These are phyloP conservation scores for Psophia crepitans DNA, from an alignment of 2,113 vertebrate species.

Conservation along the genomic window DNA sequence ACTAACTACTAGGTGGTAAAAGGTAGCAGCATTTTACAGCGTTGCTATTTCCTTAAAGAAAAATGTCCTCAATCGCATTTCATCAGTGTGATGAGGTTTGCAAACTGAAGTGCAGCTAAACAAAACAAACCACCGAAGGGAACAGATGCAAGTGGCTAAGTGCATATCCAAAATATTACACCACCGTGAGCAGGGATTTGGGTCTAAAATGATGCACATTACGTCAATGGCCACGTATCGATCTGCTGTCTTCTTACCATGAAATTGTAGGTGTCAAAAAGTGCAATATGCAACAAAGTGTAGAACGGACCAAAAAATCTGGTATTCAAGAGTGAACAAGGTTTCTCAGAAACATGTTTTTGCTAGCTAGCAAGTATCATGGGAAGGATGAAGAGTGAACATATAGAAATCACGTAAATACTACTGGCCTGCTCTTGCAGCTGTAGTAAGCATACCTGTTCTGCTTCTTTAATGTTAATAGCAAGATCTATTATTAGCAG, in stretches of 20 bases:
- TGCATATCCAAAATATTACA: background rate
- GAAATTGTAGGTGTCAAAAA: slow-evolving; percentile 3
- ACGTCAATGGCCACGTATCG: background rate
- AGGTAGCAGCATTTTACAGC: background rate
- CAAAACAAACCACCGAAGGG: background rate
- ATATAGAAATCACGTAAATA: background rate
- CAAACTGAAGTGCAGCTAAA: background rate
- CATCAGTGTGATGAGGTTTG: background rate
- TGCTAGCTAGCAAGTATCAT: background rate
- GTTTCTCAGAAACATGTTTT: background rate
- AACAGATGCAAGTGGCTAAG: background rate
- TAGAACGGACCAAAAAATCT: background rate
- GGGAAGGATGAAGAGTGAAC: background rate
- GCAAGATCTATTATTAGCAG: background rate
- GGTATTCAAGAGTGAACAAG: background rate
- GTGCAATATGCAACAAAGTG: background rate
- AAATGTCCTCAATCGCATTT: background rate
- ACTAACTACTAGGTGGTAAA: background rate
- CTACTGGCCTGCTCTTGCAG: background rate
- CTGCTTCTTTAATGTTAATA: background rate
- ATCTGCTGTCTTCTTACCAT: background rate
- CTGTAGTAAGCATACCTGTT: background rate
- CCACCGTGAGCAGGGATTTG: background rate
- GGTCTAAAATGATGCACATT: background rate
- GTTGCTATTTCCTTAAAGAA: background rate